phyloP scores from a whole-genome alignment of 2,797 vertebrate species.

The Enteromius viviparus region DNA sequence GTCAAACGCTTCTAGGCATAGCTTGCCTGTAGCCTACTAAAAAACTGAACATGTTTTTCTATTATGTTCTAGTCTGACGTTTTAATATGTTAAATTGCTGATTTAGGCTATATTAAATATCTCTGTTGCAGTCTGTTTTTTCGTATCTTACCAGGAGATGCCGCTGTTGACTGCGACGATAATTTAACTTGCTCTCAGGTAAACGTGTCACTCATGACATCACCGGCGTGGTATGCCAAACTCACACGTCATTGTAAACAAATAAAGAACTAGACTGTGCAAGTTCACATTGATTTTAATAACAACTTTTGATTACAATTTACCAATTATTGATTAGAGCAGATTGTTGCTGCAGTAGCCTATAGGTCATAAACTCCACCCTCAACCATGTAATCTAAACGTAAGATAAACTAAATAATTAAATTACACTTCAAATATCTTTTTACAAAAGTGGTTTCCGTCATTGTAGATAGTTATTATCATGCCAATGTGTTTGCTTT shows the following conservation, averaged over 20 bases:
- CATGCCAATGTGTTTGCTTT: too few species aligned
- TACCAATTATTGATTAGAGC: neutral
- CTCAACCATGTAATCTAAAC: too few species aligned
- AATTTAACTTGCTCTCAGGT: neutral
- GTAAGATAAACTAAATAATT: too few species aligned
- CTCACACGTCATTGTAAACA: neutral
- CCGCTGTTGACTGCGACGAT: neutral
- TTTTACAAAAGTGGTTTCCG: too few species aligned
- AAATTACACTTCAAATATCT: too few species aligned
- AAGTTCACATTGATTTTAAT: neutral
- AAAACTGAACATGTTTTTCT: neutral
- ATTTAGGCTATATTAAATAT: neutral
- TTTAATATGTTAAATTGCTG: neutral
- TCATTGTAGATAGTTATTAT: too few species aligned
- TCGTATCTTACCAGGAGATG: constrained; percentile 14
- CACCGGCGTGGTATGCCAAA: neutral
- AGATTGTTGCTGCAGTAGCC: neutral
- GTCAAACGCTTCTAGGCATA: neutral
- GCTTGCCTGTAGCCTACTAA: neutral
- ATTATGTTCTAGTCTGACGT: neutral
- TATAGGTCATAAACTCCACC: too few species aligned
- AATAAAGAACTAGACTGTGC: neutral
- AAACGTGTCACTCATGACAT: neutral
- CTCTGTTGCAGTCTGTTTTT: neutral
- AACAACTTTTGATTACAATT: neutral